Evolutionary conservation across 2,113 vertebrate genomes (phyloP), one percentile per base, ranked within the genome.

Genomic region (Pelvicachromis taeniatus): DNA sequence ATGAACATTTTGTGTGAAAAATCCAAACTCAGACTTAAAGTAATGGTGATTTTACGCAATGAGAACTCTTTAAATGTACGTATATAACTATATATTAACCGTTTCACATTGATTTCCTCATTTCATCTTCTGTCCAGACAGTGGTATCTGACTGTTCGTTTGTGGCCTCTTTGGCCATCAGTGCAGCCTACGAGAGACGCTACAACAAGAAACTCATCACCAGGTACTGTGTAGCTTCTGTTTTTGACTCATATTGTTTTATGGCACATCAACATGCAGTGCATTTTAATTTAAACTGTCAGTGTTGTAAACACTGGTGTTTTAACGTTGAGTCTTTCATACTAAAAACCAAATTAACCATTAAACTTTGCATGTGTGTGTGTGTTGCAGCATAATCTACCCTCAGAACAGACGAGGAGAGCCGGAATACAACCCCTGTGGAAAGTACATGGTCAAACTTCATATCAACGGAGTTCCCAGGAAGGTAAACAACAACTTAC

Each of bases 91-190:
- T 65, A 50, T 53, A 21, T 52, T 23, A 65, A 40, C 3, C 14
- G 1, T 0, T 38, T 85, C 29, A 23, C n/a, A 16, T 1, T 53
- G 31, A 29, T 63, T 48, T 33, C 16, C n/a, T 75, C 19, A 5
- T 9, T 31, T 80, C 3, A 52, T 35, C 53, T 73, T 19, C 31
- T 88, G 78, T 86, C 14, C 82, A 99, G 99, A 99, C 99, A 40
- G 98, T 99, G 84, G 99, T 99, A 40, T 99, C 98, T 14, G 98
- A 99, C 94, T 99, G 99, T 88, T 99, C 99, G 1, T 99, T 99
- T 0, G 97, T 99, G 91, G 98, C 99, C 9, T 99, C 99, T 0
- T 93, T 99, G 33, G 99, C 99, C 88, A 99, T 99, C 94, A 99
- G 98, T 55, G 99, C 99, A 12, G 98, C 99, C 2, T 99, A 99